Percentiles rank a stretch among this genome's conserved stretches.
Conservation (phyloP, 2,888 invertebrate species). For the Galerucella nymphaeae region DNA sequence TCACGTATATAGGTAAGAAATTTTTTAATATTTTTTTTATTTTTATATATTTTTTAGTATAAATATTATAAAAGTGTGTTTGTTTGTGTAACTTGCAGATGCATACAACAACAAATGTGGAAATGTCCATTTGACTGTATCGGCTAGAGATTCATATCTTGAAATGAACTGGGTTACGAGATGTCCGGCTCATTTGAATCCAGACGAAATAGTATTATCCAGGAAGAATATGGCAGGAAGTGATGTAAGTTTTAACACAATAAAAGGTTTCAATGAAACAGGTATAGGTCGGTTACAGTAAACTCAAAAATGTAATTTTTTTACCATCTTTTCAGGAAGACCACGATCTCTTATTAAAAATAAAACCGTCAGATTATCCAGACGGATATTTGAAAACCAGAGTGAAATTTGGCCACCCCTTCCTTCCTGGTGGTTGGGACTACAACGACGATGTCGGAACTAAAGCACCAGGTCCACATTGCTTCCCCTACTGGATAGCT, state of each 20-base stretch:
- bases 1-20: slow-evolving; percentile 9
- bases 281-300: no score
- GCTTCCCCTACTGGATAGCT: slow-evolving; percentile 79
- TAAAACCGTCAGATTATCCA: slow-evolving; percentile 60
- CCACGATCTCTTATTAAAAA: slow-evolving; percentile 62
- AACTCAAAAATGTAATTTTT: no score
- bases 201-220: slow-evolving; percentile 60
- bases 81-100: slow-evolving; percentile 32
- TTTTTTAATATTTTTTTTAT: background rate
- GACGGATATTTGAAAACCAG: slow-evolving; percentile 68
- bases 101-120: slow-evolving; percentile 59
- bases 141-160: slow-evolving; percentile 66
- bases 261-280: background rate
- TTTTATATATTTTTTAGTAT: background rate
- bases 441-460: slow-evolving; percentile 58
- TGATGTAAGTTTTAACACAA: slow-evolving; percentile 53
- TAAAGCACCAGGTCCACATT: slow-evolving; percentile 66
- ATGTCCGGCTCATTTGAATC: slow-evolving; percentile 55
- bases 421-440: slow-evolving; percentile 73
- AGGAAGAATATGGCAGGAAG: slow-evolving; percentile 58
- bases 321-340: slow-evolving; percentile 67
- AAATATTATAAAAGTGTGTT: no score
- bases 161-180: slow-evolving; percentile 68
- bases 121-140: slow-evolving; percentile 67
- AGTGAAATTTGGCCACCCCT: slow-evolving; percentile 68